phyloP scores from a whole-genome alignment of 2,888 invertebrate genomes.

The Monochamus alternatus region DNA sequence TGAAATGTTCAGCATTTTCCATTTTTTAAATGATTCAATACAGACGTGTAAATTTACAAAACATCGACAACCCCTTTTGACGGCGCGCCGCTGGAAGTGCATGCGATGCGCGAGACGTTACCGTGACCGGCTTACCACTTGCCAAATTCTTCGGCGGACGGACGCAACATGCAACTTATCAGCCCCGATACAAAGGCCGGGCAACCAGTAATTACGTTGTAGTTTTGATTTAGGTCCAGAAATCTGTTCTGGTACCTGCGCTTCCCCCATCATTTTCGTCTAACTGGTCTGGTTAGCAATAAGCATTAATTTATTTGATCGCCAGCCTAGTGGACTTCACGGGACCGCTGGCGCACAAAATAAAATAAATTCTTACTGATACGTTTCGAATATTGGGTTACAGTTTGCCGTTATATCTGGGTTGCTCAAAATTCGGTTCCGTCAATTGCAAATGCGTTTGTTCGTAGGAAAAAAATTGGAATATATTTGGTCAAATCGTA shows the following conservation, averaged over 20 bases:
- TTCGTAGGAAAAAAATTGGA: background rate
- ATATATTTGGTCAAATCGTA: background rate
- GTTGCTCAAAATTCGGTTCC: background rate
- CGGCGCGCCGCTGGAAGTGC: conserved; percentile 16
- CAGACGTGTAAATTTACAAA: too few relatives aligned
- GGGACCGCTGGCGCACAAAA: conserved; percentile 21
- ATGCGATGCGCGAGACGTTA: conserved; percentile 28
- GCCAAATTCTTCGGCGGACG: conserved; percentile 39
- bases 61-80: too few relatives aligned
- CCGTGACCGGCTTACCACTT: conserved; percentile 44
- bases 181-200: conserved; percentile 30
- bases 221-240: conserved; percentile 40
- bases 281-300: conserved; percentile 39
- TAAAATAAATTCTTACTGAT: conserved; percentile 10
- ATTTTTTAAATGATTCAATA: too few relatives aligned
- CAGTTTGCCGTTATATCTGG: background rate
- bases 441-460: background rate
- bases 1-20: too few relatives aligned
- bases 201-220: conserved; percentile 38
- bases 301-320: conserved; percentile 30
- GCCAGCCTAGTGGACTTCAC: conserved; percentile 15
- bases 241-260: conserved; percentile 40
- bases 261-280: conserved; percentile 29
- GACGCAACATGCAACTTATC: conserved; percentile 41
- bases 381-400: background rate